Percentiles rank a stretch among this genome's conserved stretches.
Conservation (phyloP, 2,113 vertebrate genomes). For the Hystrix cristata region DNA sequence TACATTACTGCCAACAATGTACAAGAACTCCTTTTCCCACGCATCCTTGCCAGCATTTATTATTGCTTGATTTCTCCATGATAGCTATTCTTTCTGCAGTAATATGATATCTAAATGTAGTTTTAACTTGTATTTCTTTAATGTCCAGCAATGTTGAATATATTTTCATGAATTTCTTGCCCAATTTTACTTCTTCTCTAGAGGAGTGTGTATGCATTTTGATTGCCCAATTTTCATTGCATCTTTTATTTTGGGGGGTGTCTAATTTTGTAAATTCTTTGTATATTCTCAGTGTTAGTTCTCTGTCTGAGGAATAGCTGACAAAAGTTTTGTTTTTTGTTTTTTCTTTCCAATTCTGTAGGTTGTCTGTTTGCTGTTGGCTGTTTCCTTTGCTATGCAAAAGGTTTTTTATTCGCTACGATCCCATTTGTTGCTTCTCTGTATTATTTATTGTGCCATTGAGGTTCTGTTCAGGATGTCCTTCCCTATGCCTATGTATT, state of each 20-base stretch:
- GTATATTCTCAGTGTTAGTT: background rate
- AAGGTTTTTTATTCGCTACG: background rate
- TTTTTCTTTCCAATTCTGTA: background rate
- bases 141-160: background rate
- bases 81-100: background rate
- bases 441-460: background rate
- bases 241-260: background rate
- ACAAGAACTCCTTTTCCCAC: background rate
- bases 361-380: background rate
- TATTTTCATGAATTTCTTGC: background rate
- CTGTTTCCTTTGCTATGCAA: background rate
- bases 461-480: background rate
- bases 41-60: background rate
- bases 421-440: background rate
- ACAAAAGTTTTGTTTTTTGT: background rate
- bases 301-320: background rate
- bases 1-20: background rate
- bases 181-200: background rate
- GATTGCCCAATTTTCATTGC: background rate
- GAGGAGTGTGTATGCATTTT: background rate
- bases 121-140: background rate
- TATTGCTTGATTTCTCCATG: background rate
- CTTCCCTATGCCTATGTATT: background rate
- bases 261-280: background rate
- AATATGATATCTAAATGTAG: background rate